These are phyloP conservation scores for Eira barbara DNA, from an alignment of 2,113 vertebrate species.

Conservation along the genomic window DNA sequence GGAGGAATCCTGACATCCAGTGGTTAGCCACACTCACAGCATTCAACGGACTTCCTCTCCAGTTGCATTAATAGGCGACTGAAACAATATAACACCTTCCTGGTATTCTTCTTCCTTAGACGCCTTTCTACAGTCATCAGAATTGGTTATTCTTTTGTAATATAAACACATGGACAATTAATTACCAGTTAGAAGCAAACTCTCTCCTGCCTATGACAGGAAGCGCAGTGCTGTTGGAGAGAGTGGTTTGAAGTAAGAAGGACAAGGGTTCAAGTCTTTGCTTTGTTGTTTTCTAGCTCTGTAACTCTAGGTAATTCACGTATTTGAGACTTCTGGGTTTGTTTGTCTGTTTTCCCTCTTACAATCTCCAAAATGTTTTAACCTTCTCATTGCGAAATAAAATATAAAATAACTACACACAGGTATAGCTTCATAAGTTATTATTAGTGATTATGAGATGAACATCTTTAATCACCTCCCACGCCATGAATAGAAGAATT, in stretches of 20 bases:
- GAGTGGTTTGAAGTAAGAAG: background rate
- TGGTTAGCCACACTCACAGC: conserved; percentile 45
- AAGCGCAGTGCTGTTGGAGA: background rate
- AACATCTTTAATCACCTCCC: background rate
- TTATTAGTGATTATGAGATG: background rate
- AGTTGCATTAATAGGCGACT: background rate
- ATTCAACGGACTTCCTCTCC: background rate
- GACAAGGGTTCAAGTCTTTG: background rate
- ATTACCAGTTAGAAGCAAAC: background rate
- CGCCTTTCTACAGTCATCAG: background rate
- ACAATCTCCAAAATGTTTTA: background rate
- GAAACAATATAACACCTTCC: background rate
- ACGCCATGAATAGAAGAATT: background rate
- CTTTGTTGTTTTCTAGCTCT: background rate
- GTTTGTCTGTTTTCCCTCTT: background rate
- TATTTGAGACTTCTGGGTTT: background rate
- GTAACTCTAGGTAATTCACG: background rate
- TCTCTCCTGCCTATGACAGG: background rate
- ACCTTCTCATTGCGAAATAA: background rate
- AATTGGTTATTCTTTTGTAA: background rate
- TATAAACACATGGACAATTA: background rate
- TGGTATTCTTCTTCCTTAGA: background rate
- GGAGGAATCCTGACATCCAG: conserved; percentile 66
- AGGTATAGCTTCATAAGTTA: background rate
- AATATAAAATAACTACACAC: background rate